A percentile compares a stretch with the other conserved stretches of the same genome.
Conservation (phyloP, 64 coral and sea anemone genomes). For the Actinia tenebrosa region DNA sequence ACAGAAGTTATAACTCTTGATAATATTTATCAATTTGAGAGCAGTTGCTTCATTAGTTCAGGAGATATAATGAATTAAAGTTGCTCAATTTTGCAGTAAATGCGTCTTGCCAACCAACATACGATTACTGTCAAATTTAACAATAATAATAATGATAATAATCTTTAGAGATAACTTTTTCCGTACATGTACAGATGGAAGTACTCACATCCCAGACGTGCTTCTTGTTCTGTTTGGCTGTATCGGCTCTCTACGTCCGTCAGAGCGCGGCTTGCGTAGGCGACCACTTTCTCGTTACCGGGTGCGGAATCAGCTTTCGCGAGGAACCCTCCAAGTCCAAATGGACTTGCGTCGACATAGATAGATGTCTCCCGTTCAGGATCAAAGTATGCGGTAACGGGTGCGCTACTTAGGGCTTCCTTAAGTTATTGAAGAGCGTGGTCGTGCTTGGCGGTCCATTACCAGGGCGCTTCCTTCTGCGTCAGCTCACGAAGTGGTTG, state of each 20-base stretch:
- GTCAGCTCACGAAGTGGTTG: slow-evolving; percentile 42
- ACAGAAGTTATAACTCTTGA: no score
- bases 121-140: no score
- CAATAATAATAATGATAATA: no score
- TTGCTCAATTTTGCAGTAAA: no score
- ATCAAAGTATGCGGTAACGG: slow-evolving; percentile 52
- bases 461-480: not conserved
- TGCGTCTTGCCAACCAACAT: no score
- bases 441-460: slow-evolving; percentile 31
- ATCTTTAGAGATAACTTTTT: not conserved
- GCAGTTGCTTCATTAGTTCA: no score
- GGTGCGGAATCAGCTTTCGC: slow-evolving; percentile 22
- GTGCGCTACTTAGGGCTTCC: slow-evolving; percentile 24
- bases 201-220: slow-evolving; percentile 41
- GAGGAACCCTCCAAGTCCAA: slow-evolving; percentile 45
- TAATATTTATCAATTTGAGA: no score
- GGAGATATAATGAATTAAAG: no score
- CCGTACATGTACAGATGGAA: slow-evolving; percentile 45
- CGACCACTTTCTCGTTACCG: slow-evolving; percentile 14
- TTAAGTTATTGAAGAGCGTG: slow-evolving; percentile 24
- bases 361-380: slow-evolving; percentile 24
- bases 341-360: slow-evolving; percentile 35
- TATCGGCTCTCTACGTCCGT: slow-evolving; percentile 31
- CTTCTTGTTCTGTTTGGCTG: slow-evolving; percentile 26
- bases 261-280: slow-evolving; percentile 21